Conservation (phyloP, 2,113 vertebrate genomes). For the Morone saxatilis region DNA sequence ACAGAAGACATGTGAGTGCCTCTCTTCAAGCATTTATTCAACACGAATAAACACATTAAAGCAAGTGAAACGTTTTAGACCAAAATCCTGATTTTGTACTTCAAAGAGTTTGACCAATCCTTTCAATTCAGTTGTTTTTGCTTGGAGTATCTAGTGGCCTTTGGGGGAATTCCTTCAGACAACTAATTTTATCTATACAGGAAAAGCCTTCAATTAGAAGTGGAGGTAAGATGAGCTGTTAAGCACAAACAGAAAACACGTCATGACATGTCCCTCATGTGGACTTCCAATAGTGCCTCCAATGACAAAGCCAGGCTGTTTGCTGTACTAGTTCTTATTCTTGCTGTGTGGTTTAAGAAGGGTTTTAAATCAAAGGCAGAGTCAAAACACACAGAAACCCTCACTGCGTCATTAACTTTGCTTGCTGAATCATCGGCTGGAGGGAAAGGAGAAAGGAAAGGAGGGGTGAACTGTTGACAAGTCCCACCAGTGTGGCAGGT, state of each 20-base stretch:
- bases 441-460: slow-evolving; percentile 27
- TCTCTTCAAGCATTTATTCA: background rate
- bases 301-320: slow-evolving; percentile 40
- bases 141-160: background rate
- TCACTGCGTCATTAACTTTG: slow-evolving; percentile 50
- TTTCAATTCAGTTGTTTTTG: background rate
- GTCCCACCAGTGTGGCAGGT: slow-evolving; percentile 63
- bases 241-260: background rate
- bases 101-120: background rate
- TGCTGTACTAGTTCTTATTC: slow-evolving; percentile 23
- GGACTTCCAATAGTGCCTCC: background rate
- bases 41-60: background rate
- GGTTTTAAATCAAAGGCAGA: slow-evolving; percentile 38
- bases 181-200: background rate
- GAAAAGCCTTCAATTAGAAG: slow-evolving; percentile 9
- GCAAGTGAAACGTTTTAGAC: background rate
- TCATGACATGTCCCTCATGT: background rate
- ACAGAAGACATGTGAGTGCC: no score
- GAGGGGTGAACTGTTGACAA: slow-evolving; percentile 45
- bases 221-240: background rate
- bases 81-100: background rate
- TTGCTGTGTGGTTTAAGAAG: slow-evolving; percentile 25
- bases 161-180: background rate
- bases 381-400: slow-evolving; percentile 54
- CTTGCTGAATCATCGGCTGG: slow-evolving; percentile 69